A percentile compares a stretch with the other conserved stretches of the same genome.
These are phyloP conservation scores for Nasonia vitripennis DNA, from an alignment of 1,140 invertebrate genomes.

Conservation along the genomic window DNA sequence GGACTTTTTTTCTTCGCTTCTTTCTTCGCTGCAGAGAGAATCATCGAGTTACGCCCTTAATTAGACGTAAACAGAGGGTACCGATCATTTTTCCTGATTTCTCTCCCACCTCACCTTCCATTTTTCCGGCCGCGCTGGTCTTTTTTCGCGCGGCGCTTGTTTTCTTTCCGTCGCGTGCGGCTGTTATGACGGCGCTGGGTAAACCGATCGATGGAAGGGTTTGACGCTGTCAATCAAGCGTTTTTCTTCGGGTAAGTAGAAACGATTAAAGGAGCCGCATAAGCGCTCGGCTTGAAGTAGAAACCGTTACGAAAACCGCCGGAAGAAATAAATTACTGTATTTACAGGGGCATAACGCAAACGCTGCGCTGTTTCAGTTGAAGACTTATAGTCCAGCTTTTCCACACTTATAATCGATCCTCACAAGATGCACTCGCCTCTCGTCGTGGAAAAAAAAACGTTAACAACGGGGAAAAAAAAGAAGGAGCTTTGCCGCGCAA, in stretches of 20 bases:
- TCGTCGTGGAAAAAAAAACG: background rate
- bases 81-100: constrained; percentile 31
- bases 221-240: background rate
- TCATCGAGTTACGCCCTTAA: constrained; percentile 36
- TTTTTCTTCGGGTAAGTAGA: background rate
- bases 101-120: background rate
- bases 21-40: background rate
- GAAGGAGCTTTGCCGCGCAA: background rate
- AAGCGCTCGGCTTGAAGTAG: background rate
- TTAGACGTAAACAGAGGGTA: constrained; percentile 38
- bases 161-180: background rate
- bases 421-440: background rate
- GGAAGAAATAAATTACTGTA: too few species aligned
- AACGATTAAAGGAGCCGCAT: background rate
- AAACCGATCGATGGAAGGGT: background rate
- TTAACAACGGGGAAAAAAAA: background rate
- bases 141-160: background rate
- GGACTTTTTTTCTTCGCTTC: background rate
- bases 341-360: too few species aligned
- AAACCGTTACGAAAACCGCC: too few species aligned
- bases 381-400: background rate
- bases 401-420: background rate
- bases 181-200: background rate
- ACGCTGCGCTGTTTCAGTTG: background rate
- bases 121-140: too few species aligned